A percentile compares a stretch with the other conserved stretches of the same genome.
Evolutionary conservation across 2,113 vertebrate species (phyloP).

Genomic region (Plecotus auritus): DNA sequence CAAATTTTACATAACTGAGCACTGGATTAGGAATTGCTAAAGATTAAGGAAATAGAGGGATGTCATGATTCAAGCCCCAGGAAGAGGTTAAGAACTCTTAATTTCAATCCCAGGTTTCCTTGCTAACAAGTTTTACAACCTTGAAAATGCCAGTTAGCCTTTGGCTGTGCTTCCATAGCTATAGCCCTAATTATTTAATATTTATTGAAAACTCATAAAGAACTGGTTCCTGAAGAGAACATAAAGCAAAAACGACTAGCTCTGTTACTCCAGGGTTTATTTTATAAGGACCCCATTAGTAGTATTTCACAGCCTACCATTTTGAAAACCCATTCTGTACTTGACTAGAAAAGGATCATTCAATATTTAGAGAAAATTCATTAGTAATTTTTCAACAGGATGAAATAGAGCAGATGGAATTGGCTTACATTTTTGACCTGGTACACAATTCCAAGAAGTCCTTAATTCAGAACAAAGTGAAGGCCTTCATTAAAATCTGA

Average conservation of each 20-base stretch:
- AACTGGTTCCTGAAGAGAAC: slow-evolving; percentile 33
- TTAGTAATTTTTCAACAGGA: slow-evolving; percentile 26
- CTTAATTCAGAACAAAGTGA: slow-evolving; percentile 10
- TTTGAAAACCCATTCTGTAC: slow-evolving; percentile 1
- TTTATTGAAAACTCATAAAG: slow-evolving; percentile 60
- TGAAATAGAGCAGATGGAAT: background rate
- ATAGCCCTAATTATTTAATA: slow-evolving; percentile 64
- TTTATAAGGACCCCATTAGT: slow-evolving; percentile 35
- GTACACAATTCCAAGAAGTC: background rate
- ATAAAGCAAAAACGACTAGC: slow-evolving; percentile 53
- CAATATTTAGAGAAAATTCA: slow-evolving; percentile 1
- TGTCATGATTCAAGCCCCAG: slow-evolving; percentile 24
- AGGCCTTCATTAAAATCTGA: background rate
- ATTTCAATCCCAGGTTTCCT: slow-evolving; percentile 63
- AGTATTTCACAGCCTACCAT: slow-evolving; percentile 32
- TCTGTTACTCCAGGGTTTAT: slow-evolving; percentile 3
- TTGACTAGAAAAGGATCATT: slow-evolving; percentile 9
- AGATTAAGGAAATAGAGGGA: slow-evolving; percentile 59
- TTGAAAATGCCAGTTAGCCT: slow-evolving; percentile 61
- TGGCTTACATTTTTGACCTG: background rate
- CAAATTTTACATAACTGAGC: slow-evolving; percentile 61
- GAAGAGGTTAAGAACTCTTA: slow-evolving; percentile 44
- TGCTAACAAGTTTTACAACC: slow-evolving; percentile 62
- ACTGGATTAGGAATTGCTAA: slow-evolving; percentile 50
- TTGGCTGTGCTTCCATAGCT: slow-evolving; percentile 40